Conservation (phyloP, 2,888 invertebrate genomes). For the Thyatira batis region DNA sequence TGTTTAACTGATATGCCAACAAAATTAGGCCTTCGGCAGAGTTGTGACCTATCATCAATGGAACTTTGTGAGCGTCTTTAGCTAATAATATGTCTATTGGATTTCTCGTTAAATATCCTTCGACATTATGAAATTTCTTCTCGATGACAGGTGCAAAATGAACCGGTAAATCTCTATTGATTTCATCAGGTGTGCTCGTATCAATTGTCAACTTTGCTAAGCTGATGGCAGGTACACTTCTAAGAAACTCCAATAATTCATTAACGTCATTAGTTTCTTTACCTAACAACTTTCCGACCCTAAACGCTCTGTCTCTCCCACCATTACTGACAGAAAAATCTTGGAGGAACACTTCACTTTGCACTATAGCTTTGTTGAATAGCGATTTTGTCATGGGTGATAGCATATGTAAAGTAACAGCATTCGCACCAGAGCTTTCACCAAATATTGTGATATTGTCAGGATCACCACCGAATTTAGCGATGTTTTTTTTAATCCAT, state of each 20-base stretch:
- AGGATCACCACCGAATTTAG: slow-evolving; percentile 57
- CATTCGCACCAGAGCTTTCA: slow-evolving; percentile 64
- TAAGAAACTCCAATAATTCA: slow-evolving; percentile 48
- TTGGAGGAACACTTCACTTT: slow-evolving; percentile 59
- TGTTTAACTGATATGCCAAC: slow-evolving; percentile 35
- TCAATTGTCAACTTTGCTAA: slow-evolving; percentile 39
- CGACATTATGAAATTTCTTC: slow-evolving; percentile 42
- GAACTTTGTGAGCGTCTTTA: slow-evolving; percentile 32
- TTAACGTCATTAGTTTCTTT: slow-evolving; percentile 47
- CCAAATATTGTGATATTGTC: slow-evolving; percentile 66
- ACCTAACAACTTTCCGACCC: slow-evolving; percentile 50
- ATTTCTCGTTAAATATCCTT: slow-evolving; percentile 49
- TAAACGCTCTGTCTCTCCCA: slow-evolving; percentile 49
- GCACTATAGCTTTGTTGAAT: slow-evolving; percentile 63
- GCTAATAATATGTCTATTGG: slow-evolving; percentile 42
- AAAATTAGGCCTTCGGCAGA: slow-evolving; percentile 54
- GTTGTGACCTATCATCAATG: slow-evolving; percentile 57
- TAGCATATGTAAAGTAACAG: slow-evolving; percentile 62
- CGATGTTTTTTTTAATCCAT: slow-evolving; percentile 59
- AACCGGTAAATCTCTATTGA: slow-evolving; percentile 46
- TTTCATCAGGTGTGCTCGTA: slow-evolving; percentile 51
- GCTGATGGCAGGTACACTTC: slow-evolving; percentile 43
- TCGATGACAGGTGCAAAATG: slow-evolving; percentile 58
- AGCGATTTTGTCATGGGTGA: slow-evolving; percentile 66
- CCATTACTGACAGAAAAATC: slow-evolving; percentile 49